phyloP scores from a whole-genome alignment of 2,113 vertebrate species.

The Ochotona curzoniae region DNA sequence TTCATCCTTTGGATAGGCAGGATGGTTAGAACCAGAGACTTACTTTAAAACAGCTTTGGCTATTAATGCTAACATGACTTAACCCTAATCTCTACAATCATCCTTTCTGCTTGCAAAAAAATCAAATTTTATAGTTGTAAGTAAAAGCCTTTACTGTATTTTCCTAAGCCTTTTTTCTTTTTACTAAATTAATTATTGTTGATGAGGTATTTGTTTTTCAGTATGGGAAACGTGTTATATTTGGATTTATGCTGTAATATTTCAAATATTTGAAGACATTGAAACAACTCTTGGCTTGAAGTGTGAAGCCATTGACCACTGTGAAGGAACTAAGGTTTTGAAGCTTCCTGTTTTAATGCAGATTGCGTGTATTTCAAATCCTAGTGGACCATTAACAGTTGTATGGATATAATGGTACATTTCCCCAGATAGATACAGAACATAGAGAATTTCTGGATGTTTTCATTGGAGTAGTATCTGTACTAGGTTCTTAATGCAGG shows the following conservation, averaged over 20 bases:
- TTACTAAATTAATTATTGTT: background rate
- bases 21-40: slow-evolving; percentile 24
- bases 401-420: slow-evolving; percentile 10
- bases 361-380: slow-evolving; percentile 19
- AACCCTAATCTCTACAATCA: background rate
- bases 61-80: slow-evolving; percentile 9
- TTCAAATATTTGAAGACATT: background rate
- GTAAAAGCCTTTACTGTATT: background rate
- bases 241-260: background rate
- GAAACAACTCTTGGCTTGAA: background rate
- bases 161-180: slow-evolving; percentile 18
- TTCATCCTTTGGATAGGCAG: slow-evolving; percentile 29
- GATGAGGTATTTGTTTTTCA: slow-evolving; percentile 20
- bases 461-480: background rate
- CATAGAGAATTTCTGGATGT: background rate
- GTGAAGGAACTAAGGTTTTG: background rate
- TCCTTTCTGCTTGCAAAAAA: slow-evolving; percentile 6
- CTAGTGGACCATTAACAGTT: background rate
- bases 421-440: background rate
- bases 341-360: background rate
- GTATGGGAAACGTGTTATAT: background rate
- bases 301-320: background rate
- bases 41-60: slow-evolving; percentile 10
- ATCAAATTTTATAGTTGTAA: too few relatives aligned
- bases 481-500: background rate